These are phyloP conservation scores for Pseudanteris insignis DNA, from an alignment of 2,888 invertebrate genomes.

Conservation along the genomic window DNA sequence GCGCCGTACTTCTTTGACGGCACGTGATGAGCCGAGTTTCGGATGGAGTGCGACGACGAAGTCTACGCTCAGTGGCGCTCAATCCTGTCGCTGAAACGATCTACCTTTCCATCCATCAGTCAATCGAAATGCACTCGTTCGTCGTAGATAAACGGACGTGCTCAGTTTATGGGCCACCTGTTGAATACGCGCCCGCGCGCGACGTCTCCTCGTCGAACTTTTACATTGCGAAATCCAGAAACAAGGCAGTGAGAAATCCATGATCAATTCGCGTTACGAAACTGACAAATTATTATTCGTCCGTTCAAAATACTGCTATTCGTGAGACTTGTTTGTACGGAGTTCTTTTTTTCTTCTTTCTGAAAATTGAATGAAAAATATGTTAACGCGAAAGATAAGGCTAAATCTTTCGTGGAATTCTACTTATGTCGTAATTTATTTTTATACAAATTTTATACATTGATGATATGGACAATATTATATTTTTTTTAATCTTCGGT, in stretches of 20 bases:
- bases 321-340: no score
- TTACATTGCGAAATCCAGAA: conserved; percentile 53
- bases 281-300: no score
- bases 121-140: conserved; percentile 67
- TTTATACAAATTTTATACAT: no score
- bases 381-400: no score
- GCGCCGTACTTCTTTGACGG: conserved; percentile 8
- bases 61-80: conserved; percentile 36
- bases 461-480: no score
- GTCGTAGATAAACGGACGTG: conserved; percentile 67
- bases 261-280: no score
- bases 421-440: no score
- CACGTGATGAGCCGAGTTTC: conserved; percentile 15
- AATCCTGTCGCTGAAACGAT: conserved; percentile 53
- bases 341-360: no score
- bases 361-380: no score
- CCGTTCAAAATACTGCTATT: no score
- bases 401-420: no score
- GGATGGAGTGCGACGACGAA: conserved; percentile 22
- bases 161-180: conserved; percentile 66
- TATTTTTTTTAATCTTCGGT: no score
- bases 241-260: conserved; percentile 40
- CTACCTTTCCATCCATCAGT: conserved; percentile 65
- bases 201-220: conserved; percentile 58
- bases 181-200: conserved; percentile 62